These are phyloP conservation scores for Sminthopsis crassicaudata DNA, from an alignment of 2,113 vertebrate genomes.

Conservation along the genomic window DNA sequence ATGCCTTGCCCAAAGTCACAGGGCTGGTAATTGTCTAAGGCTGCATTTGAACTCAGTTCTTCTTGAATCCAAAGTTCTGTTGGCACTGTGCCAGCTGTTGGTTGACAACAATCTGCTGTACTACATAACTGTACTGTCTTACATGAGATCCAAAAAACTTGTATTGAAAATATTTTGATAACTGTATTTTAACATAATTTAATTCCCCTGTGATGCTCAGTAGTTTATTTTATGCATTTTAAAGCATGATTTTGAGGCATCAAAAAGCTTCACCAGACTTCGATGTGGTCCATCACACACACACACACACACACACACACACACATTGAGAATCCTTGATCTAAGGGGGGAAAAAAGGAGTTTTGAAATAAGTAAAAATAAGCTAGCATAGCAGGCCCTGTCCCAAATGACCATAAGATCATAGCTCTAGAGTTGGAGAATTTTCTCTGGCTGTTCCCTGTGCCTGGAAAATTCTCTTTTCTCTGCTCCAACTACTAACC, in stretches of 20 bases:
- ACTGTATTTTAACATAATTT: background rate
- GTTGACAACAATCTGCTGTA: background rate
- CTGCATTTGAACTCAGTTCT: background rate
- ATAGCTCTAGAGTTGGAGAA: background rate
- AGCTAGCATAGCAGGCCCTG: background rate
- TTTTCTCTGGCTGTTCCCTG: background rate
- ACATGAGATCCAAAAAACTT: background rate
- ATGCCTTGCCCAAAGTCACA: background rate
- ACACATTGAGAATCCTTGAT: background rate
- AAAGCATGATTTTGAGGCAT: background rate
- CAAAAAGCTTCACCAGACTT: background rate
- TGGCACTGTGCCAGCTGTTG: background rate
- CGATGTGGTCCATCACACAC: background rate
- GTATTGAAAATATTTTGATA: background rate
- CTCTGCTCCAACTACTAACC: background rate
- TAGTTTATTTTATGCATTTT: background rate
- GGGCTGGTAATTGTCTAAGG: background rate
- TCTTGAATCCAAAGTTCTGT: background rate
- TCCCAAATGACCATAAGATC: background rate
- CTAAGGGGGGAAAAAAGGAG: background rate
- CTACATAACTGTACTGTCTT: background rate
- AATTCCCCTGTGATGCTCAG: background rate
- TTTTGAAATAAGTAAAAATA: background rate
- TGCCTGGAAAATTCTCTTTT: background rate
- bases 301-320: background rate